Base-by-base conservation (phyloP, 2,888 invertebrate genomes). In the Tetragonula carbonaria region DNA sequence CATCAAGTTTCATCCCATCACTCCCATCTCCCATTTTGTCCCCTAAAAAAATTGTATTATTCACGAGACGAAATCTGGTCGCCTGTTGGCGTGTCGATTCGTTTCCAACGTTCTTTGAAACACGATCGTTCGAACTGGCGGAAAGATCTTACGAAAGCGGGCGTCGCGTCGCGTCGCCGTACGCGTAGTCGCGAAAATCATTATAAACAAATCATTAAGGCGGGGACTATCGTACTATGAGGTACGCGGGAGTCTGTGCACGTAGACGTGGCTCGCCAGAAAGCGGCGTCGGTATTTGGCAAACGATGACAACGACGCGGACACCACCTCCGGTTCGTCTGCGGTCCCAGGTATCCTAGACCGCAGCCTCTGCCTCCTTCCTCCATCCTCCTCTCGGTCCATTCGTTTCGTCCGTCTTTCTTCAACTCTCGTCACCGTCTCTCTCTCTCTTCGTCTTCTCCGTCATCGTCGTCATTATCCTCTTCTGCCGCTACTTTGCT, bases 291-390 rank as follows among this genome's bases (percentile, higher is more conserved):
- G 81, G 84, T 84, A 87, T 87, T 90, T 90, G 88, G 88, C 88
- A 86, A 88, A 86, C 71, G 80, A 70, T 85, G 90, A 86, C 87
- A 83, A 78, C 85, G 73, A 77, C 85, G 84, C 82, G 85, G 84
- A 80, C 82, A 84, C 82, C 78, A 87, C 80, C 81, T 91, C 86
- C 85, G 85, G 86, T 86, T 83, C 74, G 87, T 90, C 87, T 87
- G 78, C 83, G 72, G 68, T 82, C 86, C 89, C 87, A 90, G 90
- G 87, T 89, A 86, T 74, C 82, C 86, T 75, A 86, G 86, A 90
- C 89, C 82, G 84, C 74, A 77, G 84, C 76, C 73, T 79, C 82
- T 74, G 68, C 63, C 84, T 87, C 84, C 8, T 83, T 88, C 80
- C 79, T 85, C 84, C 76, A 82, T 86, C 73, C 70, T 33, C 63